Evolutionary conservation across 2,888 invertebrate genomes (phyloP).

Genomic region (Leucophenga maculata): DNA sequence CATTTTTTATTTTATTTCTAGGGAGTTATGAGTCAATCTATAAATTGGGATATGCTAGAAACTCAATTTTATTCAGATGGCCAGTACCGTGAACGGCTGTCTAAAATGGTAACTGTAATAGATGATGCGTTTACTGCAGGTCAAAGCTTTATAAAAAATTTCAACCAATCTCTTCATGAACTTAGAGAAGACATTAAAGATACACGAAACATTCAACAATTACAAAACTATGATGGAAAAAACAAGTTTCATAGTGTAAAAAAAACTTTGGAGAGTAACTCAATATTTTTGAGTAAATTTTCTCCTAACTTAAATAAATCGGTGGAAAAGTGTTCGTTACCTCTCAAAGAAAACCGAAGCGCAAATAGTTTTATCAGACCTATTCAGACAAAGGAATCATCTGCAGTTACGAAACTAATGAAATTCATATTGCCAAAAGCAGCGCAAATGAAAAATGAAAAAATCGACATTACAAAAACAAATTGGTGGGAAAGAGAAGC

Average conservation of each 20-base stretch:
- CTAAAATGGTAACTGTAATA: constrained; percentile 88
- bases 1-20: constrained; percentile 70
- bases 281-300: constrained; percentile 54
- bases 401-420: constrained; percentile 70
- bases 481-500: constrained; percentile 86
- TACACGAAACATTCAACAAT: constrained; percentile 50
- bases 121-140: constrained; percentile 83
- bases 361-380: constrained; percentile 33
- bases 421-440: constrained; percentile 63
- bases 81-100: constrained; percentile 85
- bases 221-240: constrained; percentile 32
- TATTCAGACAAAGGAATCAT: constrained; percentile 36
- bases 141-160: constrained; percentile 81
- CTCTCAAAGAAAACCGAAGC: constrained; percentile 37
- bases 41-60: constrained; percentile 93
- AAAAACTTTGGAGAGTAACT: constrained; percentile 32
- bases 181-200: constrained; percentile 70
- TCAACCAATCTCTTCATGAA: constrained; percentile 74
- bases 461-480: constrained; percentile 76
- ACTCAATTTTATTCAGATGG: constrained; percentile 88
- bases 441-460: constrained; percentile 46
- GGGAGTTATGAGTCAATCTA: constrained; percentile 96
- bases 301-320: constrained; percentile 35
- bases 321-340: constrained; percentile 33
- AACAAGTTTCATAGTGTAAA: constrained; percentile 27